Conservation (phyloP, 1,140 invertebrate species). For the Panulirus ornatus region DNA sequence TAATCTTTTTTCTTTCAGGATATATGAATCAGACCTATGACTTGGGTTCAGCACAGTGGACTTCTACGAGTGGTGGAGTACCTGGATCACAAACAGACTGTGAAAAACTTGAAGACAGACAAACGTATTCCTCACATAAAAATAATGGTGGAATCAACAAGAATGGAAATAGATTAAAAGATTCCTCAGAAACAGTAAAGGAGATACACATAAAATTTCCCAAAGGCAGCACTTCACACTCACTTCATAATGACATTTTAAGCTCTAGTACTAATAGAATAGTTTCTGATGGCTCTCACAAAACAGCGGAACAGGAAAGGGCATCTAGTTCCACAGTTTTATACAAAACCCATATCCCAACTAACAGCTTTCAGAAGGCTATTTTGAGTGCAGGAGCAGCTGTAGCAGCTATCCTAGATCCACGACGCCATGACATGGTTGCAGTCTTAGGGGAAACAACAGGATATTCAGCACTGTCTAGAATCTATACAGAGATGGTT, state of each 20-base stretch:
- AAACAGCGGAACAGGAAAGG: conserved; percentile 77
- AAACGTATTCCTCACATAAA: background rate
- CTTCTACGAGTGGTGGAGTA: background rate
- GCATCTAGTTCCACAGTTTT: background rate
- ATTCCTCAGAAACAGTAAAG: background rate
- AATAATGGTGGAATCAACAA: background rate
- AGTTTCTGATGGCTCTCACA: background rate
- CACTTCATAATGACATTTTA: background rate
- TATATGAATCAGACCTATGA: background rate
- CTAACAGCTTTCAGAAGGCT: conserved; percentile 85
- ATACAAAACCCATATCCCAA: conserved; percentile 82
- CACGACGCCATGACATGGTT: conserved; percentile 88
- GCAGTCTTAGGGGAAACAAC: conserved; percentile 95
- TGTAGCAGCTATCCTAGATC: conserved; percentile 76
- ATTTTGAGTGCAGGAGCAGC: conserved; percentile 88
- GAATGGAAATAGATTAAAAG: background rate
- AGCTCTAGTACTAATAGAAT: background rate
- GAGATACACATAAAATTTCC: conserved; percentile 9
- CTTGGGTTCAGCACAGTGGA: background rate
- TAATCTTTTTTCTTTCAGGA: background rate
- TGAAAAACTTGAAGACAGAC: background rate
- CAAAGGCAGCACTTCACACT: background rate
- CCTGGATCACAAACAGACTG: background rate
- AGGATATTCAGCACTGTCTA: conserved; percentile 84
- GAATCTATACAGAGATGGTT: conserved; percentile 82